Percentiles rank a stretch among this genome's conserved stretches.
Evolutionary conservation across 2,113 vertebrate genomes (phyloP).

Genomic region (Pungitius pungitius): DNA sequence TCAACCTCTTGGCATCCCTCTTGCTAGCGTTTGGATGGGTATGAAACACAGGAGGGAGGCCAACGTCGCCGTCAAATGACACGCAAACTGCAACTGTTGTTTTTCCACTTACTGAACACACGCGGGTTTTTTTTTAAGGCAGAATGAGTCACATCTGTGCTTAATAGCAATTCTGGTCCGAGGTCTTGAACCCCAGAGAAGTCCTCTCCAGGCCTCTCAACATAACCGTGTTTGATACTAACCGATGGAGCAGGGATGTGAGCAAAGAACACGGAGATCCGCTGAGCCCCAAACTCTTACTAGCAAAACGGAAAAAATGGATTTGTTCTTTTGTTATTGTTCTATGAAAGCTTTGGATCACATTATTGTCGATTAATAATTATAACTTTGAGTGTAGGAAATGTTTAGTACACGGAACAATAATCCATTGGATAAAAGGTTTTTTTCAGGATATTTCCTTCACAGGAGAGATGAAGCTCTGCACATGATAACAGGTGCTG

Average conservation of each 20-base stretch:
- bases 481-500: slow-evolving; percentile 5
- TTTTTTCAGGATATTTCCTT: slow-evolving; percentile 7
- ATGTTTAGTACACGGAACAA: slow-evolving; percentile 1
- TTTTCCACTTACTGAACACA: not conserved
- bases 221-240: slow-evolving; percentile 4
- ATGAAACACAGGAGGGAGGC: not conserved
- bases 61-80: not conserved
- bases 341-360: not conserved
- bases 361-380: slow-evolving; percentile 6
- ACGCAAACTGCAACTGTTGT: not conserved
- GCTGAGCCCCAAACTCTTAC: not conserved
- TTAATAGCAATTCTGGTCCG: not conserved
- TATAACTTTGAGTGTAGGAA: not conserved
- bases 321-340: not conserved
- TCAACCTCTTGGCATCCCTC: not conserved
- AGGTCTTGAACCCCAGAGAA: not conserved
- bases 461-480: not conserved
- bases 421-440: not conserved
- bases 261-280: not conserved
- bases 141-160: not conserved
- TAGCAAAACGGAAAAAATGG: not conserved
- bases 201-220: slow-evolving; percentile 1
- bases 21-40: not conserved
- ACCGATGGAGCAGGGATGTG: not conserved
- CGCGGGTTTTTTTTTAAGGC: not conserved